phyloP scores from a whole-genome alignment of 2,888 invertebrate genomes.

The Lottia gigantea region DNA sequence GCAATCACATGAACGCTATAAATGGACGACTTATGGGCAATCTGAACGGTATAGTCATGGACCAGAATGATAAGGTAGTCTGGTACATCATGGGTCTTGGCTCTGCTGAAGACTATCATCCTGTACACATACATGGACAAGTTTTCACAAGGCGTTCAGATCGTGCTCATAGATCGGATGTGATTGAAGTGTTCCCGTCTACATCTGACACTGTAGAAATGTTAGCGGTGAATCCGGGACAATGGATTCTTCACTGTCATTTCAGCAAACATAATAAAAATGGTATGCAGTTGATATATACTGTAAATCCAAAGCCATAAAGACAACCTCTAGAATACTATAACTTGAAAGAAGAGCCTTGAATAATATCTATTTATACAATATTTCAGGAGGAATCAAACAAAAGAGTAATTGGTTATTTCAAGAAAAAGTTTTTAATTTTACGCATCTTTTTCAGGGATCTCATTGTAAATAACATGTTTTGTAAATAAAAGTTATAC shows the following conservation, averaged over 20 bases:
- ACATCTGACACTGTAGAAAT: conserved; percentile 37
- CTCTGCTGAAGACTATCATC: conserved; percentile 46
- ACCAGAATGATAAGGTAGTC: conserved; percentile 39
- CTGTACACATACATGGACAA: conserved; percentile 55
- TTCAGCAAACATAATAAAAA: conserved; percentile 37
- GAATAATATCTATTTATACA: too few species aligned
- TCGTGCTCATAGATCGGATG: conserved; percentile 33
- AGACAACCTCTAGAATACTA: too few species aligned
- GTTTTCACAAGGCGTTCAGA: conserved; percentile 8
- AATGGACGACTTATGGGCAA: conserved; percentile 6
- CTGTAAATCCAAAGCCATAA: conserved; percentile 27
- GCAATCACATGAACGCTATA: conserved; percentile 6
- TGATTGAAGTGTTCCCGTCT: conserved; percentile 43
- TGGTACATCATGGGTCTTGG: conserved; percentile 47
- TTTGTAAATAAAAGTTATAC: too few species aligned
- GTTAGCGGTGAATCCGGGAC: conserved; percentile 43
- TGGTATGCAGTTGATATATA: conserved; percentile 44
- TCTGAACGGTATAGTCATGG: conserved; percentile 25
- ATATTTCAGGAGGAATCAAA: too few species aligned
- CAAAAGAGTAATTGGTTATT: too few species aligned
- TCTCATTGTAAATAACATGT: too few species aligned
- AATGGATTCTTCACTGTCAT: conserved; percentile 46
- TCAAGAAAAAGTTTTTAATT: too few species aligned
- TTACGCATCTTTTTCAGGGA: too few species aligned
- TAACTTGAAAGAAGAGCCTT: too few species aligned